These are phyloP conservation scores for Orientallactaga bullata DNA, from an alignment of 2,113 vertebrate genomes.

Conservation along the genomic window DNA sequence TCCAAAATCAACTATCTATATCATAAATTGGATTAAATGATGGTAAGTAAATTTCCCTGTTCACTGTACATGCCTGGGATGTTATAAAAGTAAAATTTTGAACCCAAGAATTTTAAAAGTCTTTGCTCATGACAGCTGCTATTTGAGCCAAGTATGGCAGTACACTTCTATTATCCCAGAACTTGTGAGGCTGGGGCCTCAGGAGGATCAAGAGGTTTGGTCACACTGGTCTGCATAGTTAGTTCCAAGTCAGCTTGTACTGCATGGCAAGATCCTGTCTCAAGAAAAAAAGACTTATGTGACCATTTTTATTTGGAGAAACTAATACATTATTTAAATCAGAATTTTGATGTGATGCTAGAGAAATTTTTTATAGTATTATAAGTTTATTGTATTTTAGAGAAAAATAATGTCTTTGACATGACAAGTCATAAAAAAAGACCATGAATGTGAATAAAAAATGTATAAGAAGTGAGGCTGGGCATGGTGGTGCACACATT, in stretches of 20 bases:
- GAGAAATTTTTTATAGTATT: slow-evolving; percentile 11
- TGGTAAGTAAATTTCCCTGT: not conserved
- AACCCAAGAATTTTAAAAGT: not conserved
- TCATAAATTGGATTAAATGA: not conserved
- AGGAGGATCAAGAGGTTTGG: too few species aligned
- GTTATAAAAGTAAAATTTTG: slow-evolving; percentile 30
- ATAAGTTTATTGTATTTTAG: not conserved
- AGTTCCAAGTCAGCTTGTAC: too few species aligned
- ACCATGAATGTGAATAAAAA: too few species aligned
- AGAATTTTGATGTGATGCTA: not conserved
- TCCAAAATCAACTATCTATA: slow-evolving; percentile 12
- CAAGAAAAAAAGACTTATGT: not conserved
- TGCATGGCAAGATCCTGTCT: too few species aligned
- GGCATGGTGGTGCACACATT: too few species aligned
- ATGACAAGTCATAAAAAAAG: too few species aligned
- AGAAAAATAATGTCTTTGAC: too few species aligned
- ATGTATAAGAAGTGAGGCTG: not conserved
- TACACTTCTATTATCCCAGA: too few species aligned
- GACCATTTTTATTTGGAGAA: not conserved
- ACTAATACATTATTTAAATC: not conserved
- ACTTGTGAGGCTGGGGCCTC: too few species aligned
- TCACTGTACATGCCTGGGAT: not conserved
- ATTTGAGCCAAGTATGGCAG: too few species aligned
- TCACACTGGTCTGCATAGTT: too few species aligned
- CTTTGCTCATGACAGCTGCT: not conserved